phyloP scores from a whole-genome alignment of 2,797 vertebrate genomes.

The Lagothrix lagotricha region DNA sequence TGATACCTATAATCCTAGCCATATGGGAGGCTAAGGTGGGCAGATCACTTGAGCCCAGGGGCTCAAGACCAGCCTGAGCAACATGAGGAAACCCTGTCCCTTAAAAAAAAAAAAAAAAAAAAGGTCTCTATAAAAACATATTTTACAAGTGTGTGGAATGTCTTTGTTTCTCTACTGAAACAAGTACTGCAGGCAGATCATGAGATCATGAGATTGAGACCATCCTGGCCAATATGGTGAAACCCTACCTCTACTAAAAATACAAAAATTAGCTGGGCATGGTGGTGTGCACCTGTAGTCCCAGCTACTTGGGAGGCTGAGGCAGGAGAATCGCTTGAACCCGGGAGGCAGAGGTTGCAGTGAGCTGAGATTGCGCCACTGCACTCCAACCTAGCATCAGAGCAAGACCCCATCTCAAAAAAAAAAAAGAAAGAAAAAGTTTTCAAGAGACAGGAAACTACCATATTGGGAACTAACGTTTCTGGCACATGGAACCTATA shows the following conservation, averaged over 20 bases:
- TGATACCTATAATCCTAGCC: neutral
- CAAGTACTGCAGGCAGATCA: neutral
- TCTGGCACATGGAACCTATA: constrained; percentile 41
- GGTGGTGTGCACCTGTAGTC: neutral
- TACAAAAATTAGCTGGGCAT: neutral
- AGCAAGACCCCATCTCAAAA: neutral
- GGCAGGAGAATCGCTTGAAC: neutral
- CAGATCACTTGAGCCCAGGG: neutral
- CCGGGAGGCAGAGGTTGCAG: neutral
- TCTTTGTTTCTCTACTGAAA: constrained; percentile 64
- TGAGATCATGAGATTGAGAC: neutral
- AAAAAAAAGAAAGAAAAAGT: neutral
- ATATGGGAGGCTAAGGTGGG: neutral
- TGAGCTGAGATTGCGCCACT: neutral
- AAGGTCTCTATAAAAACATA: constrained; percentile 55
- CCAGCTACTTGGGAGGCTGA: neutral
- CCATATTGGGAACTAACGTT: constrained; percentile 54
- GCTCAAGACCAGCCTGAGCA: neutral
- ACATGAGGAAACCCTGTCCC: neutral
- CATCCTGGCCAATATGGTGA: neutral
- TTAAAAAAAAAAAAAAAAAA: constrained; percentile 41
- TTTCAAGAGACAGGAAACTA: constrained; percentile 50
- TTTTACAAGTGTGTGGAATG: constrained; percentile 67
- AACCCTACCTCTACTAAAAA: neutral
- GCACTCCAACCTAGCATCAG: neutral